Percentiles rank a stretch among this genome's conserved stretches.
These are phyloP conservation scores for Albula glossodonta DNA, from an alignment of 2,113 vertebrate species.

Conservation along the genomic window DNA sequence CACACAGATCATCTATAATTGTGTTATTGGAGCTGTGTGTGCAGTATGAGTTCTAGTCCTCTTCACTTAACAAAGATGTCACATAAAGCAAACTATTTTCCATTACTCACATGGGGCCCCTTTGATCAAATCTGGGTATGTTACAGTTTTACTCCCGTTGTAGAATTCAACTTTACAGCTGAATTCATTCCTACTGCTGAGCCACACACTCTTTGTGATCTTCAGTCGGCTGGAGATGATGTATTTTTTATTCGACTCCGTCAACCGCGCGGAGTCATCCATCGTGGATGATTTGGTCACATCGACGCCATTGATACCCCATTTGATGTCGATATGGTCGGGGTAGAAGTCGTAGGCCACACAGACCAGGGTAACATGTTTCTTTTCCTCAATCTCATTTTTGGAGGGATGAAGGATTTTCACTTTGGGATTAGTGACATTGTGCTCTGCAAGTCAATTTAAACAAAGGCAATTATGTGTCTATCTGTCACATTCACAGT, in stretches of 20 bases:
- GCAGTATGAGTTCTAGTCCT: no score
- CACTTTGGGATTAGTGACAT: constrained; percentile 45
- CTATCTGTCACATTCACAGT: neutral
- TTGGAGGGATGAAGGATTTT: constrained; percentile 66
- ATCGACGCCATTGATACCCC: constrained; percentile 59
- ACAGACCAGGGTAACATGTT: constrained; percentile 70
- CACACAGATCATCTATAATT: no score
- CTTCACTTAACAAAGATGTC: neutral
- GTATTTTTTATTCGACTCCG: constrained; percentile 29
- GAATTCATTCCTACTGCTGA: constrained; percentile 58
- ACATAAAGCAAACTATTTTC: neutral
- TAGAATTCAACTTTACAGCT: constrained; percentile 58
- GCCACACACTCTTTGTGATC: constrained; percentile 61
- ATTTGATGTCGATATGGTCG: constrained; percentile 65
- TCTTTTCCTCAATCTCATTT: constrained; percentile 57
- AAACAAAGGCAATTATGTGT: neutral
- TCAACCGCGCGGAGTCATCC: constrained; percentile 29
- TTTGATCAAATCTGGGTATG: constrained; percentile 40
- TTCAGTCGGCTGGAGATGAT: constrained; percentile 70
- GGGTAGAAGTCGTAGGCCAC: constrained; percentile 73
- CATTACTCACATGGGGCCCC: constrained; percentile 4
- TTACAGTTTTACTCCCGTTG: neutral
- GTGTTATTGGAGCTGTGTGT: no score
- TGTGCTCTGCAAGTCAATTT: neutral
- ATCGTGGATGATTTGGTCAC: constrained; percentile 51